phyloP scores from a whole-genome alignment of 2,113 vertebrate species.

The Hydropotes inermis region DNA sequence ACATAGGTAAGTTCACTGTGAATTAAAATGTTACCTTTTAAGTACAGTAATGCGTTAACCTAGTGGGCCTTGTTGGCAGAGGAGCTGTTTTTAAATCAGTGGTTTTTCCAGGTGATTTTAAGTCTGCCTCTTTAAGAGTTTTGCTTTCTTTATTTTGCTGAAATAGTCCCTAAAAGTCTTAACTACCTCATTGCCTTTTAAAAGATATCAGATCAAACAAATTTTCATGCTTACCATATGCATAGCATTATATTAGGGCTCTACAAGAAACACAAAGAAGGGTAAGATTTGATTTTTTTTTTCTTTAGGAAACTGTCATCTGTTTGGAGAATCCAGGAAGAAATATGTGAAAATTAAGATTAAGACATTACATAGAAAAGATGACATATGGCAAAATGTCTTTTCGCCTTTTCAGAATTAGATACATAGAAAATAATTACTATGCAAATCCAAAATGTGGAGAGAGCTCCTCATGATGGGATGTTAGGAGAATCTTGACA shows the following conservation, averaged over 20 bases:
- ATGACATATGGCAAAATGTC: neutral
- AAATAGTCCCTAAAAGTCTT: neutral
- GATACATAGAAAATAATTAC: neutral
- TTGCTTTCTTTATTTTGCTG: constrained; percentile 25
- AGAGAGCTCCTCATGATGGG: neutral
- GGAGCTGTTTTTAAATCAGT: neutral
- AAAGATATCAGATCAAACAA: neutral
- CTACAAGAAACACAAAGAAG: neutral
- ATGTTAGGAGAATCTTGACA: neutral
- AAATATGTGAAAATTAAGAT: constrained; percentile 5
- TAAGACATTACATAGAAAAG: neutral
- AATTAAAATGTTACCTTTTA: neutral
- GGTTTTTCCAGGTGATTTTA: neutral
- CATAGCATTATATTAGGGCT: neutral
- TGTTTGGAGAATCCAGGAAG: neutral
- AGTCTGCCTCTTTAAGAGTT: neutral
- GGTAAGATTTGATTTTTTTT: neutral
- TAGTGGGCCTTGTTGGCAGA: neutral
- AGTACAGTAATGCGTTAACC: neutral
- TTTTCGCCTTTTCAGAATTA: neutral
- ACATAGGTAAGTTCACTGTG: constrained; percentile 84
- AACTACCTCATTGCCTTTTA: neutral
- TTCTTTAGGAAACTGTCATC: neutral
- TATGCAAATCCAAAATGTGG: neutral
- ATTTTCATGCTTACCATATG: neutral